Conservation (phyloP, 2,113 vertebrate genomes). For the Aviceda subcristata region DNA sequence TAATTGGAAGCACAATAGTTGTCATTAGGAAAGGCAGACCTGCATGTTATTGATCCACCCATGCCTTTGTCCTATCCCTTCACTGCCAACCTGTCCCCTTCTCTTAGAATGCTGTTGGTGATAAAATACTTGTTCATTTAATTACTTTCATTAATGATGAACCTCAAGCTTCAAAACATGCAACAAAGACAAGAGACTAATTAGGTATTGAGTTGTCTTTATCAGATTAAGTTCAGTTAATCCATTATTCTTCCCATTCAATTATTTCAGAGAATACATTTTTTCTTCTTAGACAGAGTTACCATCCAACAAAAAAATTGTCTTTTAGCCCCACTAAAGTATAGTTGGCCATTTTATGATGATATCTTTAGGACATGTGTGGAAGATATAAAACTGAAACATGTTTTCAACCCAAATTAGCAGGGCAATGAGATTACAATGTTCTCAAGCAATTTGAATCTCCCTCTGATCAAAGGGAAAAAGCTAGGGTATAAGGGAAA, state of each 20-base stretch:
- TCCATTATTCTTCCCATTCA: neutral
- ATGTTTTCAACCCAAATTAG: neutral
- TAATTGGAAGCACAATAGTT: neutral
- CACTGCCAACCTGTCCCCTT: neutral
- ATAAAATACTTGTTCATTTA: constrained; percentile 42
- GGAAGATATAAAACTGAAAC: neutral
- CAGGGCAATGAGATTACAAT: neutral
- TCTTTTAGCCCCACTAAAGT: neutral
- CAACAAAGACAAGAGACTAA: constrained; percentile 9
- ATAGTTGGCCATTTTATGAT: neutral
- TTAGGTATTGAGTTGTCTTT: constrained; percentile 1
- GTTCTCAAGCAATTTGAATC: neutral
- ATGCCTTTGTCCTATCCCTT: neutral
- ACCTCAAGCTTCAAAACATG: neutral
- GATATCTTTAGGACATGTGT: neutral
- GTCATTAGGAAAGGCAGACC: neutral
- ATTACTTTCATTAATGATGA: constrained; percentile 47
- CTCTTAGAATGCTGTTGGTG: neutral
- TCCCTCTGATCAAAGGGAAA: neutral
- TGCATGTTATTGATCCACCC: constrained; percentile 13
- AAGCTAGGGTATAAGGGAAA: neutral
- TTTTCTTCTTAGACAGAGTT: neutral
- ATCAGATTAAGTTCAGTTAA: neutral
- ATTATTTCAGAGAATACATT: neutral
- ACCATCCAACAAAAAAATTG: neutral